Percentiles rank a stretch among this genome's conserved stretches.
Conservation (phyloP, 1,140 invertebrate genomes). For the Elysia chlorotica region DNA sequence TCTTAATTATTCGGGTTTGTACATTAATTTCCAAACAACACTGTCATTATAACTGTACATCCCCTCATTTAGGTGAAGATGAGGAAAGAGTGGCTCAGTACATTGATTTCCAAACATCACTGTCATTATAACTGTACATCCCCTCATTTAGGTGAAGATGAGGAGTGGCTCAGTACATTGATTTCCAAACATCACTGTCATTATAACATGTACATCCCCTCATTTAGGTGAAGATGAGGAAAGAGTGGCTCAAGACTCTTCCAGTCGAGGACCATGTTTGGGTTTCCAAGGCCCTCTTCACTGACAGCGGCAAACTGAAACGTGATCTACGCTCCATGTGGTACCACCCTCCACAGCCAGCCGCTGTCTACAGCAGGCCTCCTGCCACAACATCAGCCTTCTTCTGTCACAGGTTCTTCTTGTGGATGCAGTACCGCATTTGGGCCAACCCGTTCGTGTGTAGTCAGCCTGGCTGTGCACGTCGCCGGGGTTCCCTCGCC, state of each 20-base stretch:
- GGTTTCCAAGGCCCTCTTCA: not conserved
- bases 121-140: too few relatives aligned
- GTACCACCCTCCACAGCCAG: not conserved
- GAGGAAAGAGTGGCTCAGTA: too few relatives aligned
- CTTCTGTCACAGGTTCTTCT: not conserved
- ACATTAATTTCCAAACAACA: not conserved
- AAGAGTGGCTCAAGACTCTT: not conserved
- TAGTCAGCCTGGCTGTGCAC: too few relatives aligned
- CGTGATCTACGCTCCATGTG: not conserved
- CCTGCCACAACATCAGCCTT: not conserved
- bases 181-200: too few relatives aligned
- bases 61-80: not conserved
- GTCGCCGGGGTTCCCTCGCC: too few relatives aligned
- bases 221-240: too few relatives aligned
- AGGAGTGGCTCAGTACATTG: too few relatives aligned
- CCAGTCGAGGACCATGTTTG: not conserved
- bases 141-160: too few relatives aligned
- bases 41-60: not conserved
- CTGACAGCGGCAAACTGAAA: not conserved
- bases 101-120: too few relatives aligned
- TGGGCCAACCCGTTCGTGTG: too few relatives aligned
- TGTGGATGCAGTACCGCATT: too few relatives aligned
- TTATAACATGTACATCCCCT: too few relatives aligned
- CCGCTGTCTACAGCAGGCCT: not conserved
- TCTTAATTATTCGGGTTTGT: not conserved